Conservation (phyloP, 2,113 vertebrate genomes). For the Odocoileus virginianus region DNA sequence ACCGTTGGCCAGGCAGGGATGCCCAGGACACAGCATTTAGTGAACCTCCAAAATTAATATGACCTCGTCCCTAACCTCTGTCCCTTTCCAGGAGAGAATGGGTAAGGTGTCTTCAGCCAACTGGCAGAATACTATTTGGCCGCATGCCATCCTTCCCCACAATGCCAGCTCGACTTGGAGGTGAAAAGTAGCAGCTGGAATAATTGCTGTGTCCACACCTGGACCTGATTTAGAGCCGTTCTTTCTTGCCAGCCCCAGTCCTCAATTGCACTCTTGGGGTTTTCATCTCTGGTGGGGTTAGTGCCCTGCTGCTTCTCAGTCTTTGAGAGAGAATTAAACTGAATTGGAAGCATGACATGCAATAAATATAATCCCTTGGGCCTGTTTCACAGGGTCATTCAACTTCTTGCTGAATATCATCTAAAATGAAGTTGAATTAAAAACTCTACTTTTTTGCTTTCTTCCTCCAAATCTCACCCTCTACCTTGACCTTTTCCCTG, state of each 20-base stretch:
- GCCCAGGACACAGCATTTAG: neutral
- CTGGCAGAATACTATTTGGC: neutral
- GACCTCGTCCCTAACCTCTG: neutral
- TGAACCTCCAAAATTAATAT: neutral
- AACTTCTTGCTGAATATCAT: neutral
- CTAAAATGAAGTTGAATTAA: slow-evolving; percentile 12
- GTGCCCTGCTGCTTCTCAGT: neutral
- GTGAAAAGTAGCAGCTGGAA: neutral
- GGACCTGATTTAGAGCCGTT: neutral
- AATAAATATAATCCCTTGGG: neutral
- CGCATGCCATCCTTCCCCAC: neutral
- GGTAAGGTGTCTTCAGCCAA: neutral
- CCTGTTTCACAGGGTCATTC: neutral
- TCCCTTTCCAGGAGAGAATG: neutral
- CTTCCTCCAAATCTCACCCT: neutral
- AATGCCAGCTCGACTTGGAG: neutral
- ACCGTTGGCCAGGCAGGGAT: neutral
- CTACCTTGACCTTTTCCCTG: neutral
- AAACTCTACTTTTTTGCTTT: neutral
- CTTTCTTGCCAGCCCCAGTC: neutral
- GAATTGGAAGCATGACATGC: neutral
- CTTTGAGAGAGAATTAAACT: neutral
- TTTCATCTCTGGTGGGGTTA: neutral
- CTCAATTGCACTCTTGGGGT: neutral
- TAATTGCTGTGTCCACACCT: neutral